phyloP scores from a whole-genome alignment of 1,140 invertebrate species.

The Anastrepha ludens region DNA sequence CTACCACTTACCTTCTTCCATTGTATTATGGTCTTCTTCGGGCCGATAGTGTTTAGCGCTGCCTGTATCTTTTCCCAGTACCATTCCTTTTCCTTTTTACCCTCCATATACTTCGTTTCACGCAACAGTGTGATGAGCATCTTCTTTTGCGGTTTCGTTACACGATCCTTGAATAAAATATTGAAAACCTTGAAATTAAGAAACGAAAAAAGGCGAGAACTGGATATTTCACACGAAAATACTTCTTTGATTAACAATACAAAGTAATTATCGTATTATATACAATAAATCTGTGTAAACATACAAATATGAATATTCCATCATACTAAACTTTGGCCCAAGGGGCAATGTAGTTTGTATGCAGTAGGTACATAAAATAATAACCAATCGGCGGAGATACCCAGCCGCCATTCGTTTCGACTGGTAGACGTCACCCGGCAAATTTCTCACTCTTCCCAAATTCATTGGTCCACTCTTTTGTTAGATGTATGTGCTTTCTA shows the following conservation, averaged over 20 bases:
- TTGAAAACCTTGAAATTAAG: conserved; percentile 59
- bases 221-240: conserved; percentile 57
- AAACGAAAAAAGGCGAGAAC: conserved; percentile 57
- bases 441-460: background rate
- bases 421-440: conserved; percentile 32
- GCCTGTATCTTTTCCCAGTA: conserved; percentile 73
- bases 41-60: conserved; percentile 70
- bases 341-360: background rate
- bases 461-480: background rate
- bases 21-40: conserved; percentile 73
- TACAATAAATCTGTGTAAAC: conserved; percentile 15
- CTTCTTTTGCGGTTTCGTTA: conserved; percentile 72
- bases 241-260: conserved; percentile 44
- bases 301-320: background rate
- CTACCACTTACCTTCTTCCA: conserved; percentile 69
- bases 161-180: conserved; percentile 70
- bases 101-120: conserved; percentile 72
- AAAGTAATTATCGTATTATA: conserved; percentile 42
- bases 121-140: conserved; percentile 72
- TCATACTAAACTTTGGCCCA: background rate
- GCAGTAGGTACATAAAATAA: conserved; percentile 26
- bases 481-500: background rate
- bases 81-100: conserved; percentile 73
- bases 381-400: background rate
- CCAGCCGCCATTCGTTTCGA: background rate